A percentile compares a stretch with the other conserved stretches of the same genome.
phyloP scores from a whole-genome alignment of 2,113 vertebrate genomes.

The Dipodomys ordii region DNA sequence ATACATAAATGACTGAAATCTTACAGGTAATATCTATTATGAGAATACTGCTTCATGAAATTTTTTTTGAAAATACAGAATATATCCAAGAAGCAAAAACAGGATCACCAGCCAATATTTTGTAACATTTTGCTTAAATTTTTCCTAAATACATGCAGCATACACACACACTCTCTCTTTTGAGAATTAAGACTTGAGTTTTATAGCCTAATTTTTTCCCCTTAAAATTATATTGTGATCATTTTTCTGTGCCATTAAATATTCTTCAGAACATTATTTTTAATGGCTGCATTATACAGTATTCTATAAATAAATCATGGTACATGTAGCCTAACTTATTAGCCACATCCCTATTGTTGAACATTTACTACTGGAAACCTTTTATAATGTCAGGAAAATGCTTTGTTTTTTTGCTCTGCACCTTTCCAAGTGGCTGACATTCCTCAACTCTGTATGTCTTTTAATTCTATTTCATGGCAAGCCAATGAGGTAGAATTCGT shows the following conservation, averaged over 20 bases:
- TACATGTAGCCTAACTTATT: slow-evolving; percentile 62
- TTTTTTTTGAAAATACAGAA: slow-evolving; percentile 55
- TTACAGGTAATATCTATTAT: slow-evolving; percentile 48
- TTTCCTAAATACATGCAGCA: not conserved
- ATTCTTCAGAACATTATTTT: slow-evolving; percentile 79
- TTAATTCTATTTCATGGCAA: slow-evolving; percentile 30
- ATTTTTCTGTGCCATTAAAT: slow-evolving; percentile 79
- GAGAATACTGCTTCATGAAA: slow-evolving; percentile 44
- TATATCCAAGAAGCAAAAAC: slow-evolving; percentile 8
- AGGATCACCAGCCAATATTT: not conserved
- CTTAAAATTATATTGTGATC: slow-evolving; percentile 76
- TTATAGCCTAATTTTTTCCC: slow-evolving; percentile 66
- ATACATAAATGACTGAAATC: slow-evolving; percentile 30
- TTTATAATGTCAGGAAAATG: slow-evolving; percentile 24
- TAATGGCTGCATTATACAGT: slow-evolving; percentile 51
- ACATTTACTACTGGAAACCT: slow-evolving; percentile 5
- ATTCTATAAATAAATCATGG: slow-evolving; percentile 75
- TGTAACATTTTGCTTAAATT: slow-evolving; percentile 6
- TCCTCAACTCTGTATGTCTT: not conserved
- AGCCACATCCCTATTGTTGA: slow-evolving; percentile 52
- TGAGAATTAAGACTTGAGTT: slow-evolving; percentile 51
- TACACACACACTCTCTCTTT: not conserved
- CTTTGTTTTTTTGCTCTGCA: slow-evolving; percentile 18
- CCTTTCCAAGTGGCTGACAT: slow-evolving; percentile 9
- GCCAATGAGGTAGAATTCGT: not conserved